Evolutionary conservation across 2,113 vertebrate genomes (phyloP).

Genomic region (Rhinolophus ferrumequinum): DNA sequence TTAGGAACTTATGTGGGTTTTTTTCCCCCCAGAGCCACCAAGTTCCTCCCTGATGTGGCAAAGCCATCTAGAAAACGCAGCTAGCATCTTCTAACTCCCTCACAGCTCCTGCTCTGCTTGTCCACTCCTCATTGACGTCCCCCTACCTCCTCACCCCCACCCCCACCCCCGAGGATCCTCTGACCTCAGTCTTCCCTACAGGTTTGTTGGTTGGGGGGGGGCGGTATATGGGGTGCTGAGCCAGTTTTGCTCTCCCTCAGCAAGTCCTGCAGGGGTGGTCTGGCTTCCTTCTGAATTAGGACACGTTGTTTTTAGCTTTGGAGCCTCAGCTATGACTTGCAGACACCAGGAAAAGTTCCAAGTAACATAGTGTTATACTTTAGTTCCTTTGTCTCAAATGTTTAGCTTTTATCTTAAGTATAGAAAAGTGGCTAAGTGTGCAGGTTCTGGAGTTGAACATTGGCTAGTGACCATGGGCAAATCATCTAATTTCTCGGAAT

Average conservation of each 20-base stretch:
- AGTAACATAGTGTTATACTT: not conserved
- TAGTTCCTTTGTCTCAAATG: not conserved
- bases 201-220: not conserved
- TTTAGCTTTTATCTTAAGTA: not conserved
- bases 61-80: not conserved
- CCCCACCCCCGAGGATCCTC: not conserved
- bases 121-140: not conserved
- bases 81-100: not conserved
- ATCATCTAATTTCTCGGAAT: not conserved
- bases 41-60: not conserved
- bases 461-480: not conserved
- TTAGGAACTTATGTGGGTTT: not conserved
- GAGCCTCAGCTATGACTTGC: not conserved
- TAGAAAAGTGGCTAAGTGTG: not conserved
- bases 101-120: not conserved
- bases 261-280: not conserved
- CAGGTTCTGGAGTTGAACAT: not conserved
- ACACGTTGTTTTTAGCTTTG: not conserved
- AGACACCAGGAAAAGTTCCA: constrained; percentile 3
- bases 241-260: not conserved
- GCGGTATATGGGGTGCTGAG: not conserved
- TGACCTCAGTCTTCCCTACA: not conserved
- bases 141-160: accelerated
- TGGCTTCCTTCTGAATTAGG: not conserved
- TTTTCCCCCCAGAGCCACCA: not conserved